Percentiles rank a stretch among this genome's conserved stretches.
Evolutionary conservation across 2,888 invertebrate genomes (phyloP).

Genomic region (Norana najaformis): DNA sequence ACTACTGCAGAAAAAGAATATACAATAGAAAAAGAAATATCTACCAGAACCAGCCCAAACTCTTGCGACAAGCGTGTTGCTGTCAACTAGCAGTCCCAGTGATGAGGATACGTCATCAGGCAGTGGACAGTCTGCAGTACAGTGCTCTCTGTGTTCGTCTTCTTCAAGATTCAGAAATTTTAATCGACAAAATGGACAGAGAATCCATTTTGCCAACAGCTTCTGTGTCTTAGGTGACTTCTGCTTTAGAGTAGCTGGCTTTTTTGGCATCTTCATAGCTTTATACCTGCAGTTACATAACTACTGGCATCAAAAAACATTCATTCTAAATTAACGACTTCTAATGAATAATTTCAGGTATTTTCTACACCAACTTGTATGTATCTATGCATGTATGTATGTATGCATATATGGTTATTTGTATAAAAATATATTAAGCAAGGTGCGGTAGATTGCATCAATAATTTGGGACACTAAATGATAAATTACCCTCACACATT

Average conservation of each 20-base stretch:
- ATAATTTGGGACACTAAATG: no score
- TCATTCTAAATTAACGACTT: background rate
- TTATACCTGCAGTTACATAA: background rate
- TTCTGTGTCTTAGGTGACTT: background rate
- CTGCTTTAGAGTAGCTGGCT: background rate
- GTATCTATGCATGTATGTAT: no score
- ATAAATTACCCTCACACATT: no score
- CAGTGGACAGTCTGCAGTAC: background rate
- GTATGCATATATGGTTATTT: no score
- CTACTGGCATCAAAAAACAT: background rate
- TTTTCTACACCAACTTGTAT: no score
- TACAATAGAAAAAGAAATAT: background rate
- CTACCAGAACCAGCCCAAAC: background rate
- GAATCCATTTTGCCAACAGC: background rate
- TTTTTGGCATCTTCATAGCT: background rate
- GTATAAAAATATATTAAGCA: no score
- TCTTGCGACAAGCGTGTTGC: background rate
- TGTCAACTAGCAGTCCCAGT: background rate
- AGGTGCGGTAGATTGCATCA: no score
- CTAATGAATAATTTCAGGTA: background rate
- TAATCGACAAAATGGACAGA: conserved; percentile 1
- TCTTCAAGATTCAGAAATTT: background rate
- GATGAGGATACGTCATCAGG: background rate
- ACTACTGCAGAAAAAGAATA: background rate
- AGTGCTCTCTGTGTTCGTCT: background rate